Evolutionary conservation across 2,888 invertebrate genomes (phyloP), one percentile per base, ranked within the genome.

Genomic region (Macrostomum cliftonense): DNA sequence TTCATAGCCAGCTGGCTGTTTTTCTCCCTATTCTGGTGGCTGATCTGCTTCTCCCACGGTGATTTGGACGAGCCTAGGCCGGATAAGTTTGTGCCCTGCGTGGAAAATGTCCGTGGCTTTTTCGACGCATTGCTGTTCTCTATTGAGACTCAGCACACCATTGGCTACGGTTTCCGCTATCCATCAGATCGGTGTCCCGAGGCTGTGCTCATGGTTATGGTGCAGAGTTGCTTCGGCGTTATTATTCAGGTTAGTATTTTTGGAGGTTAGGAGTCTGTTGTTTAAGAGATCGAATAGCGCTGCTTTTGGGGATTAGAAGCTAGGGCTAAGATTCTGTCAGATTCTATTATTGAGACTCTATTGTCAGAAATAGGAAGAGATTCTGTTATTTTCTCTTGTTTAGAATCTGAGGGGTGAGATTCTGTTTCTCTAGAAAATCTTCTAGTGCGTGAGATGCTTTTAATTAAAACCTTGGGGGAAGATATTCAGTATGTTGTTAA

Each of bases 121-220:
- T 82, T 84, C 48, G 83, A 88, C 47, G 85, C 88, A 62, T 85
- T 93, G 69, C 77, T 93, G 37, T 93, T 89, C 74, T 88, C 88
- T 55, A 82, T 93, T 36, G 93, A 93, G 74, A 91, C 89, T 2
- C 91, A 93, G 69, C 87, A 88, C 69, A 91, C 91, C 9, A 91
- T 91, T 57, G 88, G 86, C 39, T 87, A 87, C 64, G 87, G 87
- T 1, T 78, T 77, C 47, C 78, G 85, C 49, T 79, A 80, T 43
- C 84, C 87, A 0, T 87, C 87, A 0, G 79, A 87, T 54, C 84
- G 87, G 67, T 95, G 95, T 63, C 84, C 83, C 0, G 82, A 83
- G 65, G 85, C 85, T 38, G 81, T 87, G 59, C 81, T 86, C 63
- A 77, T 84, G 40, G 80, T 88, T 77, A 85, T 86, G 68, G 73